Evolutionary conservation across 2,797 vertebrate genomes (phyloP).

Genomic region (Lindbergichthys nudifrons): DNA sequence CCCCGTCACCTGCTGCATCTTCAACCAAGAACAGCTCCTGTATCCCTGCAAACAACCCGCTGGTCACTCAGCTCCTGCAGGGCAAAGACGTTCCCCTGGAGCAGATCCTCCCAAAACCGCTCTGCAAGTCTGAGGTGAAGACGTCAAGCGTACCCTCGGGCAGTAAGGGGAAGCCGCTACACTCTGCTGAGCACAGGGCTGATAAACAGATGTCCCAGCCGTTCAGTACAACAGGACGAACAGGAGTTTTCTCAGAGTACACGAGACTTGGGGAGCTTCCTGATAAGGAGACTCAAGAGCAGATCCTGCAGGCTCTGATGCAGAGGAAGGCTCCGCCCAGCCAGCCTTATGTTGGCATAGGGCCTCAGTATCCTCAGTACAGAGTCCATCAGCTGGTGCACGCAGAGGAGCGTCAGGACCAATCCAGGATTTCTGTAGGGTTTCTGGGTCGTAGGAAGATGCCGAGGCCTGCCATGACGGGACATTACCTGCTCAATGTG

Average conservation of each 20-base stretch:
- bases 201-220: slow-evolving; percentile 78
- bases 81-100: slow-evolving; percentile 94
- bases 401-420: slow-evolving; percentile 74
- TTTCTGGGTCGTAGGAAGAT: slow-evolving; percentile 89
- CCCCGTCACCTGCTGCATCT: slow-evolving; percentile 55
- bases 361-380: slow-evolving; percentile 80
- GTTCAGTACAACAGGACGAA: slow-evolving; percentile 69
- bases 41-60: slow-evolving; percentile 94
- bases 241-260: slow-evolving; percentile 76
- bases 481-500: slow-evolving; percentile 97
- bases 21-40: slow-evolving; percentile 79
- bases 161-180: slow-evolving; percentile 47
- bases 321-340: slow-evolving; percentile 86
- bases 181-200: slow-evolving; percentile 53
- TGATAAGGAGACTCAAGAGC: slow-evolving; percentile 88
- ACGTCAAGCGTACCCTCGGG: slow-evolving; percentile 47
- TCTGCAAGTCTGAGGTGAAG: slow-evolving; percentile 86
- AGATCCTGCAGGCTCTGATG: slow-evolving; percentile 90
- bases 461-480: slow-evolving; percentile 94
- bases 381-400: slow-evolving; percentile 78
- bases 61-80: slow-evolving; percentile 95
- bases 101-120: slow-evolving; percentile 92
- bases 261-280: slow-evolving; percentile 83
- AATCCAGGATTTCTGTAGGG: slow-evolving; percentile 86
- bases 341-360: slow-evolving; percentile 72